Percentiles rank a stretch among this genome's conserved stretches.
phyloP scores from a whole-genome alignment of 1,140 invertebrate species.

The Drosophila paulistorum region DNA sequence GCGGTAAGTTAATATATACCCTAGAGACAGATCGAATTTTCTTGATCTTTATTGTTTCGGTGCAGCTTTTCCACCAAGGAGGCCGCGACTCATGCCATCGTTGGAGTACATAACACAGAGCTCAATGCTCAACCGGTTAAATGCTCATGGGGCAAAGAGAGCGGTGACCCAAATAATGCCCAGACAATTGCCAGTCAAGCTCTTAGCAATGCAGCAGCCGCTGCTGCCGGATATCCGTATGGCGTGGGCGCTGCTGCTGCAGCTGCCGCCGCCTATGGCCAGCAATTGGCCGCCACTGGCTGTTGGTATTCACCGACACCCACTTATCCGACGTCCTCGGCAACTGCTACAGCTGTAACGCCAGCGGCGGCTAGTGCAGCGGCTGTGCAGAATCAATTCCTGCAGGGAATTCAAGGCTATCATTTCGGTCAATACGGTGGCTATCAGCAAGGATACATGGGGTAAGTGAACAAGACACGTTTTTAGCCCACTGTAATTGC shows the following conservation, averaged over 20 bases:
- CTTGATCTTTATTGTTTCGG: background rate
- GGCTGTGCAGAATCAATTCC: slow-evolving; percentile 86
- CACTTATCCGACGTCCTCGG: slow-evolving; percentile 85
- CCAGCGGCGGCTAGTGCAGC: slow-evolving; percentile 88
- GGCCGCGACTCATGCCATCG: slow-evolving; percentile 98
- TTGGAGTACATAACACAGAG: slow-evolving; percentile 98
- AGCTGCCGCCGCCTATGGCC: slow-evolving; percentile 79
- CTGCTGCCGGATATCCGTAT: slow-evolving; percentile 78
- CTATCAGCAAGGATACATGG: slow-evolving; percentile 92
- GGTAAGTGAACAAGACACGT: slow-evolving; percentile 84
- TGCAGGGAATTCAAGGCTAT: slow-evolving; percentile 92
- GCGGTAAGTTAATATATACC: slow-evolving; percentile 86
- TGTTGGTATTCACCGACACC: slow-evolving; percentile 90
- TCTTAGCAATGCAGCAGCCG: slow-evolving; percentile 73
- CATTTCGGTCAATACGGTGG: slow-evolving; percentile 90
- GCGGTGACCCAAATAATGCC: slow-evolving; percentile 93
- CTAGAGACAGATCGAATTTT: background rate
- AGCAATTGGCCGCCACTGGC: slow-evolving; percentile 83
- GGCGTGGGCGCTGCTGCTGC: slow-evolving; percentile 76
- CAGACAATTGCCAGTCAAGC: slow-evolving; percentile 87
- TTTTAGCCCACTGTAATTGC: slow-evolving; percentile 46
- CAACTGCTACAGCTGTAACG: slow-evolving; percentile 84
- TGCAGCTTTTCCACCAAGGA: slow-evolving; percentile 98
- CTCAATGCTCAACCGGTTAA: slow-evolving; percentile 98
- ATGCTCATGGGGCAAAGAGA: slow-evolving; percentile 99